Evolutionary conservation across 2,797 vertebrate genomes (phyloP).

Genomic region (Squalus acanthias): DNA sequence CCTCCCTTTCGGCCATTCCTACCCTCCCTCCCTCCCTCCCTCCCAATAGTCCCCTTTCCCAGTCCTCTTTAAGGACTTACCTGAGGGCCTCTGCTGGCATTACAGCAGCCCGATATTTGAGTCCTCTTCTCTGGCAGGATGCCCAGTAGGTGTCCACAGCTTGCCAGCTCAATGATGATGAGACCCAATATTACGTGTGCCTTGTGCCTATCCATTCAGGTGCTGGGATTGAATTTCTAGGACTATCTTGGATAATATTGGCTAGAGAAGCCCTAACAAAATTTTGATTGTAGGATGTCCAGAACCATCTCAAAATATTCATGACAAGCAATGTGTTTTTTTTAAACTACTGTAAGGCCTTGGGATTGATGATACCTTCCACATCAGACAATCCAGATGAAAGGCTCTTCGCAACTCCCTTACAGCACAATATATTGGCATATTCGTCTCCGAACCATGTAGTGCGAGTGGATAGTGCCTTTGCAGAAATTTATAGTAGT

Average conservation of each 20-base stretch:
- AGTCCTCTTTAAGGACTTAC: too few species aligned
- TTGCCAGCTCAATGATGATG: not conserved
- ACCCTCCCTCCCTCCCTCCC: too few species aligned
- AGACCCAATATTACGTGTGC: too few species aligned
- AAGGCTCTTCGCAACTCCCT: not conserved
- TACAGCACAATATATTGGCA: not conserved
- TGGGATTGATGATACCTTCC: not conserved
- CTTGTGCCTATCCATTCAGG: not conserved
- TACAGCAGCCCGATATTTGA: not conserved
- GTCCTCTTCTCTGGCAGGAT: not conserved
- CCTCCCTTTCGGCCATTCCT: too few species aligned
- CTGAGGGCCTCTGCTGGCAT: too few species aligned
- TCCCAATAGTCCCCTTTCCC: too few species aligned
- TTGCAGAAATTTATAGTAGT: not conserved
- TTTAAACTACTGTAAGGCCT: not conserved
- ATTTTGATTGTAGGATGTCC: not conserved
- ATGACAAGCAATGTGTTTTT: not conserved
- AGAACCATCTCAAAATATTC: not conserved
- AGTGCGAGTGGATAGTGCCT: not conserved
- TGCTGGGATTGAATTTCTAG: not conserved
- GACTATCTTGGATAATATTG: not conserved
- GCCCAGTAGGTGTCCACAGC: not conserved
- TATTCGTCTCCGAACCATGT: too few species aligned
- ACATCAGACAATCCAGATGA: not conserved
- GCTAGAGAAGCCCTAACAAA: too few species aligned